A percentile compares a stretch with the other conserved stretches of the same genome.
phyloP scores from a whole-genome alignment of 1,140 invertebrate species.

The Cydia strobilella region DNA sequence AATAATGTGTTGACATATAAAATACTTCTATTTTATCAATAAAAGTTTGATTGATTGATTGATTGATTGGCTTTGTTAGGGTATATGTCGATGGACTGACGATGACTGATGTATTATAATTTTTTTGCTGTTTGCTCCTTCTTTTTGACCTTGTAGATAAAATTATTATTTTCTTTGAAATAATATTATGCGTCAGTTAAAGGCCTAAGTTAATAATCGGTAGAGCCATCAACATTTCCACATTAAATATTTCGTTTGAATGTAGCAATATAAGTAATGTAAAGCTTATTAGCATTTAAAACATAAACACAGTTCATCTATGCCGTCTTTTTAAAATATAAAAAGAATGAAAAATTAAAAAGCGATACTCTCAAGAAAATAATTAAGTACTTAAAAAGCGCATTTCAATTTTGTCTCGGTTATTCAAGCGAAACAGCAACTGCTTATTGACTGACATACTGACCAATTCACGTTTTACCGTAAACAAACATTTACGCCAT shows the following conservation, averaged over 20 bases:
- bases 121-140: too few relatives aligned
- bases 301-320: neutral
- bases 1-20: too few relatives aligned
- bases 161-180: too few relatives aligned
- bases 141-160: too few relatives aligned
- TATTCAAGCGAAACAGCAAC: neutral
- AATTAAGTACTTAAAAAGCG: neutral
- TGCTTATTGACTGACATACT: slow-evolving; percentile 14
- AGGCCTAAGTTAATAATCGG: too few relatives aligned
- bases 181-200: too few relatives aligned
- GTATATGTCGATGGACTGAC: neutral
- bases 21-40: too few relatives aligned
- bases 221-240: too few relatives aligned
- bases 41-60: too few relatives aligned
- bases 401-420: neutral
- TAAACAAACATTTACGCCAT: slow-evolving; percentile 3
- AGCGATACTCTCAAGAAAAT: neutral
- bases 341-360: neutral
- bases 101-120: too few relatives aligned
- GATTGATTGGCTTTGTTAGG: neutral
- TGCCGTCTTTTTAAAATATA: neutral
- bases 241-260: too few relatives aligned
- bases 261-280: too few relatives aligned
- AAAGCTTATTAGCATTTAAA: neutral
- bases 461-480: slow-evolving; percentile 20